These are phyloP conservation scores for Ispidina lecontei DNA, from an alignment of 2,797 vertebrate species.

Conservation along the genomic window DNA sequence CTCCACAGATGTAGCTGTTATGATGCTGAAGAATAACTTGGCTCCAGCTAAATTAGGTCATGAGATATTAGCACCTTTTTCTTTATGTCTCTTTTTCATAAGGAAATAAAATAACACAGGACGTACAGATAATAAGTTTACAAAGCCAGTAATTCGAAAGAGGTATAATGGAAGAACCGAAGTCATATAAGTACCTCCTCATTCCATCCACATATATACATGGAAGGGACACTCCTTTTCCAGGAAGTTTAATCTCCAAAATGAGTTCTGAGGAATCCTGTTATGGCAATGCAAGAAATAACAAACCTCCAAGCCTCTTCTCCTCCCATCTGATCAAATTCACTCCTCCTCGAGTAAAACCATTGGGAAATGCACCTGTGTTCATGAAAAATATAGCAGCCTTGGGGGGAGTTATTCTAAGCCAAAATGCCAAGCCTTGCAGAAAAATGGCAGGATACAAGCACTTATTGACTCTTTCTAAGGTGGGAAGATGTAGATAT, in stretches of 20 bases:
- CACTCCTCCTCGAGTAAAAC: background rate
- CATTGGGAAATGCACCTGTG: background rate
- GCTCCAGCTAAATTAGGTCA: slow-evolving; percentile 51
- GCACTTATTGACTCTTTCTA: background rate
- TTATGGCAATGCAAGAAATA: background rate
- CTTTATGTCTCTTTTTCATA: slow-evolving; percentile 35
- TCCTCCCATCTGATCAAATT: background rate
- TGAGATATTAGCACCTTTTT: slow-evolving; percentile 50
- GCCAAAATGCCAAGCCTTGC: background rate
- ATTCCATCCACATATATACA: background rate
- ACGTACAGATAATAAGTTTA: slow-evolving; percentile 31
- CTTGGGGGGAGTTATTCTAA: background rate
- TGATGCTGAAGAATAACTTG: slow-evolving; percentile 19
- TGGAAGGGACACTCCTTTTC: slow-evolving; percentile 24
- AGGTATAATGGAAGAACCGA: slow-evolving; percentile 17
- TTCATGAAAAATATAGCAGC: background rate
- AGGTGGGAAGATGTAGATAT: background rate
- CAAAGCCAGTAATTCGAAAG: slow-evolving; percentile 11
- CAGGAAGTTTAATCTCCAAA: slow-evolving; percentile 40
- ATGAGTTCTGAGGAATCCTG: slow-evolving; percentile 1
- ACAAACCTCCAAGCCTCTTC: background rate
- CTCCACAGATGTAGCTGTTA: background rate
- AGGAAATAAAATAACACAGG: slow-evolving; percentile 49
- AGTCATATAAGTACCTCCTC: slow-evolving; percentile 4
- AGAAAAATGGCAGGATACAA: background rate